phyloP scores from a whole-genome alignment of 2,113 vertebrate genomes.

The Anarrhichthys ocellatus region DNA sequence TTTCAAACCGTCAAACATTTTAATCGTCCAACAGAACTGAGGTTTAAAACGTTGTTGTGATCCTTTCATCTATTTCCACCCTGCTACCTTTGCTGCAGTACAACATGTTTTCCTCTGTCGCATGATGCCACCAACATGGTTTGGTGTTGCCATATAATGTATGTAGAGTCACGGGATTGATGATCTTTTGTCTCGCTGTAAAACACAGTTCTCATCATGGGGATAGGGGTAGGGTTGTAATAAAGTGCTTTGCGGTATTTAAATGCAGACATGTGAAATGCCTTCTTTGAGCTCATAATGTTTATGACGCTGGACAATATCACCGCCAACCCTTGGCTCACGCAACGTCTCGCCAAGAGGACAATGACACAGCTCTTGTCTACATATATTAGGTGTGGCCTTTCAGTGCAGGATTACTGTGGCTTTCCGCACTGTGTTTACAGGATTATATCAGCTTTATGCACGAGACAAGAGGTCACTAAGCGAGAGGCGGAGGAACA shows the following conservation, averaged over 20 bases:
- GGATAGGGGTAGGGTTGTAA: slow-evolving; percentile 25
- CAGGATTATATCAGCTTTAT: slow-evolving; percentile 56
- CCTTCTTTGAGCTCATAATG: slow-evolving; percentile 48
- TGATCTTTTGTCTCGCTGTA: slow-evolving; percentile 14
- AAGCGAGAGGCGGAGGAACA: slow-evolving; percentile 20
- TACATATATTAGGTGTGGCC: slow-evolving; percentile 57
- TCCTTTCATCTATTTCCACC: slow-evolving; percentile 29
- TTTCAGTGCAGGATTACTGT: slow-evolving; percentile 49
- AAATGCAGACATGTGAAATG: slow-evolving; percentile 49
- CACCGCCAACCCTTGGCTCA: slow-evolving; percentile 37
- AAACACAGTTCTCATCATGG: slow-evolving; percentile 21
- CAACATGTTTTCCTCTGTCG: slow-evolving; percentile 22
- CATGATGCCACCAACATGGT: slow-evolving; percentile 7
- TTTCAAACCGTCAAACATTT: slow-evolving; percentile 70
- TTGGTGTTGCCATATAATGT: background rate
- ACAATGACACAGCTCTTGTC: slow-evolving; percentile 55
- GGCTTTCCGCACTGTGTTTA: slow-evolving; percentile 66
- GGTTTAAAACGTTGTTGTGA: slow-evolving; percentile 35
- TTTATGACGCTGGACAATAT: slow-evolving; percentile 43
- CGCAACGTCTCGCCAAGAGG: slow-evolving; percentile 21
- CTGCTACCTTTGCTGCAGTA: slow-evolving; percentile 6
- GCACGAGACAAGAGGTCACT: slow-evolving; percentile 46
- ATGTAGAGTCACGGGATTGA: background rate
- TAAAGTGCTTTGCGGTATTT: slow-evolving; percentile 29
- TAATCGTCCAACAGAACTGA: slow-evolving; percentile 68